Evolutionary conservation across 2,888 invertebrate genomes (phyloP).

Genomic region (Gasteruption jaculator): DNA sequence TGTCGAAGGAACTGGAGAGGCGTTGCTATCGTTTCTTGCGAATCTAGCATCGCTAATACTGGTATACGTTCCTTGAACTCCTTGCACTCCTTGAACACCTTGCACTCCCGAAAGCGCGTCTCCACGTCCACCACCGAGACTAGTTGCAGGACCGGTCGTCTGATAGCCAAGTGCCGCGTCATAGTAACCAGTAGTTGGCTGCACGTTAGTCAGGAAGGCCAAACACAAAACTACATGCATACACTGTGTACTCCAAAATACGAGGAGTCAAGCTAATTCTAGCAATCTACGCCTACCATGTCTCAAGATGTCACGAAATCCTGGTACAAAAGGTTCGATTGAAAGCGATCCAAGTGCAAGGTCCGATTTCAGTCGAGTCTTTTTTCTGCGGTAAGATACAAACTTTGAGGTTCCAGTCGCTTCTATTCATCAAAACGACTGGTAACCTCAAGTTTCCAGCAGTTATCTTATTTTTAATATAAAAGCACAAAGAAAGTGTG

Average conservation of each 20-base stretch:
- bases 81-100: constrained; percentile 47
- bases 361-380: too few relatives aligned
- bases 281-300: constrained; percentile 35
- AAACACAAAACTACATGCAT: constrained; percentile 52
- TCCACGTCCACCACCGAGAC: constrained; percentile 65
- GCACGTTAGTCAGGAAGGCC: constrained; percentile 50
- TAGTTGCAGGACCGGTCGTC: constrained; percentile 61
- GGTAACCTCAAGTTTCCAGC: too few relatives aligned
- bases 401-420: too few relatives aligned
- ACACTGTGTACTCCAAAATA: constrained; percentile 51
- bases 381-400: too few relatives aligned
- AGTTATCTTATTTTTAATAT: too few relatives aligned
- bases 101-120: constrained; percentile 62
- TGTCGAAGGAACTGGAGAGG: constrained; percentile 75
- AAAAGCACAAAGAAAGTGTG: too few relatives aligned
- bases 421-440: too few relatives aligned
- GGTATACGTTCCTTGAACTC: constrained; percentile 58
- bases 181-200: constrained; percentile 62
- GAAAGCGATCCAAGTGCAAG: too few relatives aligned
- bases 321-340: too few relatives aligned
- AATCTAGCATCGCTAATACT: constrained; percentile 68
- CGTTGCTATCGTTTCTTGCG: constrained; percentile 72
- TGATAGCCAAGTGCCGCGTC: constrained; percentile 66
- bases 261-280: constrained; percentile 43
- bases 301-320: not conserved